Percentiles rank a stretch among this genome's conserved stretches.
Evolutionary conservation across 2,797 vertebrate genomes (phyloP).

Genomic region (Myripristis murdjan): DNA sequence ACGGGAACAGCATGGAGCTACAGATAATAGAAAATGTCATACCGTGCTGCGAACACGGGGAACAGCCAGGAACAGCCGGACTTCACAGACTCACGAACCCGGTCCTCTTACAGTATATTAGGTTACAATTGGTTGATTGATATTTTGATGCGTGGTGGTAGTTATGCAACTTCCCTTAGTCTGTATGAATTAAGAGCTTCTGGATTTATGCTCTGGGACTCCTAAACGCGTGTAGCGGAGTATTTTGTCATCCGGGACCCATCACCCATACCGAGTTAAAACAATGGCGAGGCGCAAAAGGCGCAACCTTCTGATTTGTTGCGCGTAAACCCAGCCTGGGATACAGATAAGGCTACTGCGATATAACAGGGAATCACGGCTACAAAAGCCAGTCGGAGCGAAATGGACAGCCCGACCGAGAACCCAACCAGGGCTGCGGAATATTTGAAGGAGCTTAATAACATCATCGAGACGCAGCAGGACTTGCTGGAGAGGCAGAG

Average conservation of each 20-base stretch:
- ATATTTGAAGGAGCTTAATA: conserved; percentile 94
- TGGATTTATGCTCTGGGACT: conserved; percentile 24
- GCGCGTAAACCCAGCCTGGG: conserved; percentile 47
- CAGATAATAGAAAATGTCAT: conserved; percentile 42
- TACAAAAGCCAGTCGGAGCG: conserved; percentile 26
- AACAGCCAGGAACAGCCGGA: neutral
- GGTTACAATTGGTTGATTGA: conserved; percentile 13
- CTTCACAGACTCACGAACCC: conserved; percentile 3
- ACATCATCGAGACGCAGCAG: conserved; percentile 96
- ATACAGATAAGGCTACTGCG: conserved; percentile 26
- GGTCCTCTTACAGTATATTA: neutral
- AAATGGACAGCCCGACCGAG: conserved; percentile 89
- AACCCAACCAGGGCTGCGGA: conserved; percentile 92
- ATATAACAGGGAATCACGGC: conserved; percentile 26
- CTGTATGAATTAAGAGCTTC: conserved; percentile 16
- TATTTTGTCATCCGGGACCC: conserved; percentile 11
- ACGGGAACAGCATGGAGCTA: conserved; percentile 72
- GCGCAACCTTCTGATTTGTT: conserved; percentile 54
- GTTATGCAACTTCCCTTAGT: neutral
- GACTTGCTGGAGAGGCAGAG: conserved; percentile 93
- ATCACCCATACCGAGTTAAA: conserved; percentile 33
- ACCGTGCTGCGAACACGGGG: conserved; percentile 37
- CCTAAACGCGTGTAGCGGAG: conserved; percentile 31
- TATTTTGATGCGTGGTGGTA: conserved; percentile 20
- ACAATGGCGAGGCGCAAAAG: conserved; percentile 82